Evolutionary conservation across 2,113 vertebrate species (phyloP).

Genomic region (Sylvia atricapilla): DNA sequence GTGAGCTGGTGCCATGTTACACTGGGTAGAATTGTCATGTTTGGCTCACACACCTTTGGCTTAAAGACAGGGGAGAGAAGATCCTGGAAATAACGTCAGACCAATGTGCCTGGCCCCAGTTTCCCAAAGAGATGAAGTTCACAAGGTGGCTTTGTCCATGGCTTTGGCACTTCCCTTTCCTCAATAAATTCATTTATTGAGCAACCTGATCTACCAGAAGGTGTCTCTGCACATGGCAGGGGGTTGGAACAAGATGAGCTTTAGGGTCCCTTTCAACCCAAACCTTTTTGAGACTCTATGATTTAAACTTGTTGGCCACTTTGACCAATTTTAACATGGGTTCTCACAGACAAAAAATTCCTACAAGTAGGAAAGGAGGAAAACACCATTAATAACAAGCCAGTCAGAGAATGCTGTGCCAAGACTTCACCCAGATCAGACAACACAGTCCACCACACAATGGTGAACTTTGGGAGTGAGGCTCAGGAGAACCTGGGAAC

Average conservation of each 20-base stretch:
- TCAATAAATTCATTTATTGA: background rate
- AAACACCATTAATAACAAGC: background rate
- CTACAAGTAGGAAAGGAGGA: background rate
- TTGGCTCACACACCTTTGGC: background rate
- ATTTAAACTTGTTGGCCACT: background rate
- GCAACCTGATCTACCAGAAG: background rate
- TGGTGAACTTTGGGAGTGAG: background rate
- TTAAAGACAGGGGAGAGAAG: background rate
- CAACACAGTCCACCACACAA: background rate
- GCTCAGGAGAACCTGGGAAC: background rate
- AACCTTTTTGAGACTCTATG: background rate
- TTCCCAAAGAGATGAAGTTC: background rate
- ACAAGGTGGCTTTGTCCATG: background rate
- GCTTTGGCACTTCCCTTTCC: background rate
- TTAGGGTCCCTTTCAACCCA: background rate
- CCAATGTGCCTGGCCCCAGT: too few relatives aligned
- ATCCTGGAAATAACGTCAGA: background rate
- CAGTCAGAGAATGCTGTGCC: background rate
- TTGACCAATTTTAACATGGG: fast-evolving
- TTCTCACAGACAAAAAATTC: background rate
- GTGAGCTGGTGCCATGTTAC: fast-evolving
- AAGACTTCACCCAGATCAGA: background rate
- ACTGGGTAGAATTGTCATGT: background rate
- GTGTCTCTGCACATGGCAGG: background rate
- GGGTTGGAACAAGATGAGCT: fast-evolving